phyloP scores from a whole-genome alignment of 2,888 invertebrate species.

The Venusia cambrica region DNA sequence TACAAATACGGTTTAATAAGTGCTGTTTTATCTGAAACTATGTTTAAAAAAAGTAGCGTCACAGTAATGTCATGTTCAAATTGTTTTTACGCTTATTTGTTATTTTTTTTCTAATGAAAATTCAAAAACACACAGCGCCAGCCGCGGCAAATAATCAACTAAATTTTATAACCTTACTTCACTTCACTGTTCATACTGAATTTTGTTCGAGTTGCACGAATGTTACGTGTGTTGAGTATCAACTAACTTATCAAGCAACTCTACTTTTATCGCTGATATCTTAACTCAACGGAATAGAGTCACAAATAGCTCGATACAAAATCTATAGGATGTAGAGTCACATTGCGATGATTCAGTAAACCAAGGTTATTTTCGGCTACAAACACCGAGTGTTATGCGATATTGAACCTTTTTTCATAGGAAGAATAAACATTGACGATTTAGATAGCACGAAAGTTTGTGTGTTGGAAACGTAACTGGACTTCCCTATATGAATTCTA shows the following conservation, averaged over 20 bases:
- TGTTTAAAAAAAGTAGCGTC: slow-evolving; percentile 1
- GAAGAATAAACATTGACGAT: slow-evolving; percentile 4
- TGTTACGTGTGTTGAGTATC: slow-evolving; percentile 33
- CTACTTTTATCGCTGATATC: slow-evolving; percentile 5
- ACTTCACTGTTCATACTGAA: too few species aligned
- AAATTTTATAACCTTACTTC: slow-evolving; percentile 20
- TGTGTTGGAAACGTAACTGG: slow-evolving; percentile 6
- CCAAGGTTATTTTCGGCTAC: slow-evolving; percentile 32
- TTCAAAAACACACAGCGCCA: slow-evolving; percentile 1
- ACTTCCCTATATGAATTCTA: slow-evolving; percentile 19
- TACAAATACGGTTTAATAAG: slow-evolving; percentile 27
- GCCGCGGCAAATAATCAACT: slow-evolving; percentile 13
- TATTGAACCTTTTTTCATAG: slow-evolving; percentile 27
- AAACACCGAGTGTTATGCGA: slow-evolving; percentile 20
- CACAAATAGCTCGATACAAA: slow-evolving; percentile 10
- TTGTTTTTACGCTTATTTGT: slow-evolving; percentile 9
- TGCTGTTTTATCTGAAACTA: slow-evolving; percentile 17
- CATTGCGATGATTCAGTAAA: slow-evolving; percentile 21
- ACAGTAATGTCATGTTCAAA: slow-evolving; percentile 1
- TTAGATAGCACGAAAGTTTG: slow-evolving; percentile 9
- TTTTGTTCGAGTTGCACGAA: slow-evolving; percentile 31
- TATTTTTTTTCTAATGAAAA: not conserved
- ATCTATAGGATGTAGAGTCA: slow-evolving; percentile 11
- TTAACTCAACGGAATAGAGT: slow-evolving; percentile 20
- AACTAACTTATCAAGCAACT: slow-evolving; percentile 14